Evolutionary conservation across 2,888 invertebrate species (phyloP), one percentile per base, ranked within the genome.

Genomic region (Aricia artaxerxes): DNA sequence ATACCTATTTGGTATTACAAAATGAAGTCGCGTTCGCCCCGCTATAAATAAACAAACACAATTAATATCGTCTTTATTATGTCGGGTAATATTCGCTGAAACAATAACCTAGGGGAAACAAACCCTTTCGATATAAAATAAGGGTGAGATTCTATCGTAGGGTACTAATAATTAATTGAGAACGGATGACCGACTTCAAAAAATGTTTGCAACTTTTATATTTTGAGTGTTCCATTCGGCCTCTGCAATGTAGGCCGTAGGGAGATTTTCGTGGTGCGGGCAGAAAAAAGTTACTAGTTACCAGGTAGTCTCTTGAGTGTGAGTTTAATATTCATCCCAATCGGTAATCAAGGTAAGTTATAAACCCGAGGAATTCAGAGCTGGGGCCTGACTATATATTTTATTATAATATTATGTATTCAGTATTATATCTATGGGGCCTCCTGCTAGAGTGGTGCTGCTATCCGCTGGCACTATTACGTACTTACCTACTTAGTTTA

Each of bases 41-140:
- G 82, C 86, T 84, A 83, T 87, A 87, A 88, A 87, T 88, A 88
- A 89, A 86, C 85, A 86, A 90, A 88, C 84, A 86, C 89, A 89
- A 90, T 89, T 89, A 90, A 89, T 89, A 87, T 87, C 81, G 78
- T 80, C 88, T 88, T 88, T 86, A 89, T 88, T 88, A 87, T 85
- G 86, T 85, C 82, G 80, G 84, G 86, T 84, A 87, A 87, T 88
- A 88, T 88, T 88, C 86, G 84, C 85, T 84, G 85, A 86, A 87
- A 88, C 87, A 89, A 88, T 89, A 86, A 87, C 85, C 82, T 85
- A 86, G 85, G 87, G 88, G 87, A 83, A 81, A 81, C 80, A 82
- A 83, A 85, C 87, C 88, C 86, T 86, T 83, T 82, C 78, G 75
- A 72, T 80, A 77, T 76, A 82, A 81, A 78, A 81, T 75, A 73